phyloP scores from a whole-genome alignment of 2,797 vertebrate genomes.

The Benthosema pterotum region DNA sequence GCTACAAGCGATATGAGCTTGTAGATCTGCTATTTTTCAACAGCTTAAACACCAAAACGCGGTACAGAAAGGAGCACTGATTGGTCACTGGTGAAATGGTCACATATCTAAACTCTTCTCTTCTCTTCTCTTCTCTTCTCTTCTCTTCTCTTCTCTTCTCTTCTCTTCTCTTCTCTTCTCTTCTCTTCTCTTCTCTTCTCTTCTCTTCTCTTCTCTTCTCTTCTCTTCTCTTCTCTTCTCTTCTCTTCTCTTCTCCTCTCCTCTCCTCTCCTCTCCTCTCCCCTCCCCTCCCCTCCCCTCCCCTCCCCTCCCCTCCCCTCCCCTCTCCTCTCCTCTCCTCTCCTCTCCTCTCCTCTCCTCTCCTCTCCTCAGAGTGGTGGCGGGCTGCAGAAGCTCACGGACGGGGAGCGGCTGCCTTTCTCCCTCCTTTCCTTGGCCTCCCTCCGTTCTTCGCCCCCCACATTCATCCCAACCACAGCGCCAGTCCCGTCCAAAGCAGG shows the following conservation, averaged over 20 bases:
- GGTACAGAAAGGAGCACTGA: no score
- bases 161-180: not conserved
- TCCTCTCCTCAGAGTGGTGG: conserved; percentile 91
- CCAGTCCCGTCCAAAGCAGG: conserved; percentile 87
- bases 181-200: not conserved
- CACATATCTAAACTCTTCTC: conserved; percentile 23
- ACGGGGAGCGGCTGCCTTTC: conserved; percentile 88
- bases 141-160: not conserved
- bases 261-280: not conserved
- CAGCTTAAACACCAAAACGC: no score
- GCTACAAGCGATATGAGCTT: no score
- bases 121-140: not conserved
- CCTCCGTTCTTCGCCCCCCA: conserved; percentile 91
- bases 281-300: not conserved
- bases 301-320: not conserved
- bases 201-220: not conserved
- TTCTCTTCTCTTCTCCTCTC: not conserved
- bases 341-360: conserved; percentile 37
- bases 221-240: no score
- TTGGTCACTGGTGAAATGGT: conserved; percentile 3
- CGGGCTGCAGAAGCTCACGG: conserved; percentile 88
- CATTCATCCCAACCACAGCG: conserved; percentile 88
- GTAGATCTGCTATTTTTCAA: no score
- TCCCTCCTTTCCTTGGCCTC: conserved; percentile 91
- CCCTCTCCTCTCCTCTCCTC: not conserved